phyloP scores from a whole-genome alignment of 30 jellyfish, hydroid and myxozoan genomes.

The Nemopilema nomurai region DNA sequence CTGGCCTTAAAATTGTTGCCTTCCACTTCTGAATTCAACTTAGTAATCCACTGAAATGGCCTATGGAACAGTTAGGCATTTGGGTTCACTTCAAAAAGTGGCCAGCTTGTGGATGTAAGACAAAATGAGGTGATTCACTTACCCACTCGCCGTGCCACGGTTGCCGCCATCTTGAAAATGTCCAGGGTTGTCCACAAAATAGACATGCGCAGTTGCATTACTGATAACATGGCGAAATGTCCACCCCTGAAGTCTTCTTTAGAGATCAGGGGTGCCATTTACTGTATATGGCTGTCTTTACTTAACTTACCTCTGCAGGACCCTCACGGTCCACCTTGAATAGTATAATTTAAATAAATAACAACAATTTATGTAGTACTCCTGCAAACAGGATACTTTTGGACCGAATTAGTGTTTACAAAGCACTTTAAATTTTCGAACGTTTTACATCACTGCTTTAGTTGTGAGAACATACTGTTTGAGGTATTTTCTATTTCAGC shows the following conservation, averaged over 20 bases:
- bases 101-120: background rate
- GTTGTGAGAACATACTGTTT: no score
- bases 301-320: no score
- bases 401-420: no score
- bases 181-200: background rate
- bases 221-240: background rate
- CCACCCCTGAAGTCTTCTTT: background rate
- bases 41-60: background rate
- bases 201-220: constrained; percentile 33
- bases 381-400: no score
- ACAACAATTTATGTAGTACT: no score
- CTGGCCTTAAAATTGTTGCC: background rate
- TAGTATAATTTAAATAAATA: no score
- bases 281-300: no score
- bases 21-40: background rate
- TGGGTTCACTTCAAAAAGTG: background rate
- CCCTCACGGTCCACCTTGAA: no score
- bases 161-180: constrained; percentile 50
- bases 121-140: background rate
- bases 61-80: background rate
- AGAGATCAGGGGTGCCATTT: no score
- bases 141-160: constrained; percentile 56
- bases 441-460: no score
- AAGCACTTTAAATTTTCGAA: no score
- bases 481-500: no score